These are phyloP conservation scores for Chiridota heheva DNA, from an alignment of 35 echinoderm and acorn worm species.

Conservation along the genomic window DNA sequence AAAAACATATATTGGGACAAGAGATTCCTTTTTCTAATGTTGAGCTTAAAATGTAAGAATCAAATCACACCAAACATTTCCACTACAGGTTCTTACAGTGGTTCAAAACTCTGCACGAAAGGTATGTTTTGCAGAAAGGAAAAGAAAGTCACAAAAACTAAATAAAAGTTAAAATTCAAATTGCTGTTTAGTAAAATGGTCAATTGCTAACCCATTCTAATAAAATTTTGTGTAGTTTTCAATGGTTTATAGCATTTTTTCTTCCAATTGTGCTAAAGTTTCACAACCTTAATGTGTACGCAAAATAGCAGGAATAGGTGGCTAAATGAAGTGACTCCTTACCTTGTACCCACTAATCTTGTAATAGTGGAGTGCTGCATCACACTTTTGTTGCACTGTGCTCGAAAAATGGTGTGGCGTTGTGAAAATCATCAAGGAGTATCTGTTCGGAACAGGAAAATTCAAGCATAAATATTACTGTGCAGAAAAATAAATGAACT, in stretches of 20 bases:
- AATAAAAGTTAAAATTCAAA: background rate
- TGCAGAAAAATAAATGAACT: background rate
- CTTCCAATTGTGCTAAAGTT: too few relatives aligned
- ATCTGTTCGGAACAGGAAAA: constrained; percentile 12
- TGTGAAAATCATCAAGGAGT: constrained; percentile 20
- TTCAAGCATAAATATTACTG: background rate
- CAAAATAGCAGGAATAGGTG: too few relatives aligned
- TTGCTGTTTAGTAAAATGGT: background rate
- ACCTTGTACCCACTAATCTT: constrained; percentile 50
- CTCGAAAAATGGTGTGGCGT: constrained; percentile 12
- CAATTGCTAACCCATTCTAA: background rate
- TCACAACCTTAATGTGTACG: too few relatives aligned
- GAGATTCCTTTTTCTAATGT: too few relatives aligned
- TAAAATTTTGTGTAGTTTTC: background rate
- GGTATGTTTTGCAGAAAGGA: too few relatives aligned
- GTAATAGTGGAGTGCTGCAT: constrained; percentile 37
- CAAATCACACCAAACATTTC: too few relatives aligned
- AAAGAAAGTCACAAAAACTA: background rate
- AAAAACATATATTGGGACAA: too few relatives aligned
- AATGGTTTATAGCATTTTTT: background rate
- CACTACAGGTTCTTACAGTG: too few relatives aligned
- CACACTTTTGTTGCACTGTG: constrained; percentile 35
- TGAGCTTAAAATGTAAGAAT: too few relatives aligned
- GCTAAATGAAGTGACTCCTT: background rate
- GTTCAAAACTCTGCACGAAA: too few relatives aligned